Conservation (phyloP, 2,113 vertebrate genomes). For the Mastomys natalensis region DNA sequence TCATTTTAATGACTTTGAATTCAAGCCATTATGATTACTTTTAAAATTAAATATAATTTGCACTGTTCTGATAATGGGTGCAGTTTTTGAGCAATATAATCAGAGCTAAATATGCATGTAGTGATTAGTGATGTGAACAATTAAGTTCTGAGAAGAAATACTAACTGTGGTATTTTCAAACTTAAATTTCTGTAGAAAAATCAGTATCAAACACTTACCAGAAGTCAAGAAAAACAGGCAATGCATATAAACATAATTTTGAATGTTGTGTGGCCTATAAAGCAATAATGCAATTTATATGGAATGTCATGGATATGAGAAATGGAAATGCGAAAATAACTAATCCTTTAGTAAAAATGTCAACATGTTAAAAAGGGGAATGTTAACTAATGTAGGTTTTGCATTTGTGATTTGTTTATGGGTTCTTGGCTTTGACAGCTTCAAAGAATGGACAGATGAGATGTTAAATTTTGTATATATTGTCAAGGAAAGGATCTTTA, state of each 20-base stretch:
- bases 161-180: conserved; percentile 83
- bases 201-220: conserved; percentile 79
- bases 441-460: conserved; percentile 78
- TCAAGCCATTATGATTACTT: conserved; percentile 92
- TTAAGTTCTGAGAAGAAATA: conserved; percentile 84
- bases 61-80: conserved; percentile 92
- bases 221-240: conserved; percentile 85
- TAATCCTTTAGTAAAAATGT: conserved; percentile 84
- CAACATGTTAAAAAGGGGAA: conserved; percentile 82
- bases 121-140: conserved; percentile 85
- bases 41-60: conserved; percentile 93
- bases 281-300: conserved; percentile 86
- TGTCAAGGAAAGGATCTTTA: conserved; percentile 78
- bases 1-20: conserved; percentile 89
- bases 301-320: conserved; percentile 84
- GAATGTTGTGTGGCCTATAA: conserved; percentile 87
- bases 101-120: conserved; percentile 90
- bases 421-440: conserved; percentile 85
- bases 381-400: conserved; percentile 83
- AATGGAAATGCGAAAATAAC: conserved; percentile 78
- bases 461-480: conserved; percentile 77
- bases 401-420: conserved; percentile 83
- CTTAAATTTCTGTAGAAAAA: conserved; percentile 86
- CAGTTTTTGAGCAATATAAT: conserved; percentile 90
- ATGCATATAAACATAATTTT: conserved; percentile 85